Evolutionary conservation across 30 jellyfish, hydroid and myxozoan species (phyloP).

Genomic region (Chrysaora quinquecirrha): DNA sequence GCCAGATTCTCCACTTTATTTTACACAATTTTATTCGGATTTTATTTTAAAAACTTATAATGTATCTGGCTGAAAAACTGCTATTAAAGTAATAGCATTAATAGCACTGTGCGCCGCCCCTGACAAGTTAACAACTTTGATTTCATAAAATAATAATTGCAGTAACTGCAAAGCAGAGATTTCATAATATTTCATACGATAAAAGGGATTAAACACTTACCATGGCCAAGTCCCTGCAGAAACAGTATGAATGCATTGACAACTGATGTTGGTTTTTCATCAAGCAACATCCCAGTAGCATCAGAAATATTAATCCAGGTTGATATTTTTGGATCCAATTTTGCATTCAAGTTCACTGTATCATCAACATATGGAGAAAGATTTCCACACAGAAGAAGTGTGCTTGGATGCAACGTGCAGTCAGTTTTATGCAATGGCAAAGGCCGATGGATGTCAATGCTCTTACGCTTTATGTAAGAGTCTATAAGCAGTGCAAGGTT

Average conservation of each 20-base stretch:
- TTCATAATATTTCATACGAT: not conserved
- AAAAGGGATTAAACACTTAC: too few species aligned
- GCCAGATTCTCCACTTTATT: too few species aligned
- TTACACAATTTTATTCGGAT: too few species aligned
- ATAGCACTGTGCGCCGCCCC: too few species aligned
- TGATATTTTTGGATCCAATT: slow-evolving; percentile 89
- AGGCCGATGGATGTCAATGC: slow-evolving; percentile 83
- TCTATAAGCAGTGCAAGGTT: slow-evolving; percentile 92
- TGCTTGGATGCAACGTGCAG: slow-evolving; percentile 70
- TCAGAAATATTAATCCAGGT: slow-evolving; percentile 94
- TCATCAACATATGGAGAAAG: slow-evolving; percentile 93
- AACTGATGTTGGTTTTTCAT: slow-evolving; percentile 92
- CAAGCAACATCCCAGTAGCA: slow-evolving; percentile 95
- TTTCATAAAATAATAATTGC: too few species aligned
- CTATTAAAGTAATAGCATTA: too few species aligned
- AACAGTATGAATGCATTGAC: slow-evolving; percentile 92
- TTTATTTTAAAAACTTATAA: too few species aligned
- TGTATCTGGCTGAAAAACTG: too few species aligned
- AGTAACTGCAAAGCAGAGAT: too few species aligned
- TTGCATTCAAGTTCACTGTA: slow-evolving; percentile 83
- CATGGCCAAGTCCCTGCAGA: slow-evolving; percentile 98
- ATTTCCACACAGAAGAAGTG: slow-evolving; percentile 83
- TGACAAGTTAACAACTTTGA: too few species aligned
- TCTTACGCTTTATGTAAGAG: slow-evolving; percentile 78
- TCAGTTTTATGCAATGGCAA: slow-evolving; percentile 13